phyloP scores from a whole-genome alignment of 1,140 invertebrate genomes.

The Lethocerus indicus region DNA sequence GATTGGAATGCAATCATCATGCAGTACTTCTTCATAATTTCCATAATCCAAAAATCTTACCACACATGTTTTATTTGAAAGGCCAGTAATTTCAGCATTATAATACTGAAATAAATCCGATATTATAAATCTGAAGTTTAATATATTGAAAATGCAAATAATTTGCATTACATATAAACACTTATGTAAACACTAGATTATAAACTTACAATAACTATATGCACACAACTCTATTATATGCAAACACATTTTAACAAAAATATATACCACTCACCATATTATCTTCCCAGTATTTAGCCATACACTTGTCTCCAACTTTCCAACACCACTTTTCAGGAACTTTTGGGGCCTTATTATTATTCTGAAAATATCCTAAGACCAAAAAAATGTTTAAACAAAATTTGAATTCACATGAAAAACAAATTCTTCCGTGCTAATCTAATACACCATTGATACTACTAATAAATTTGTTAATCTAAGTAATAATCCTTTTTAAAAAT shows the following conservation, averaged over 20 bases:
- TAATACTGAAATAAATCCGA: conserved; percentile 45
- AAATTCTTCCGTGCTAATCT: too few relatives aligned
- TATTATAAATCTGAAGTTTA: neutral
- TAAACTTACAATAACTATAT: neutral
- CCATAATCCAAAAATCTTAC: conserved; percentile 75
- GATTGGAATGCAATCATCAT: conserved; percentile 54
- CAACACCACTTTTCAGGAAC: conserved; percentile 34
- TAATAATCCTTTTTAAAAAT: too few relatives aligned
- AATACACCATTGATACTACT: too few relatives aligned
- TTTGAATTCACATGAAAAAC: too few relatives aligned
- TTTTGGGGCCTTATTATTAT: neutral
- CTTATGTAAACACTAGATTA: neutral
- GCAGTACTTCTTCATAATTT: conserved; percentile 74
- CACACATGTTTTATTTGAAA: conserved; percentile 61
- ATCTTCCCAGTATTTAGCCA: conserved; percentile 87
- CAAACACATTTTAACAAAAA: neutral
- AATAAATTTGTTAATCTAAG: too few relatives aligned
- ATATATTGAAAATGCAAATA: neutral
- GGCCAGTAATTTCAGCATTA: conserved; percentile 59
- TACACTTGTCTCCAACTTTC: conserved; percentile 61
- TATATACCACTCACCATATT: conserved; percentile 40
- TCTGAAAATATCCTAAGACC: conserved; percentile 3
- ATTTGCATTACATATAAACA: neutral
- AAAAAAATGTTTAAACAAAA: too few relatives aligned
- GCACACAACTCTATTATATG: neutral